Base-by-base conservation (phyloP, 2,113 vertebrate genomes). In the Neogale vison region DNA sequence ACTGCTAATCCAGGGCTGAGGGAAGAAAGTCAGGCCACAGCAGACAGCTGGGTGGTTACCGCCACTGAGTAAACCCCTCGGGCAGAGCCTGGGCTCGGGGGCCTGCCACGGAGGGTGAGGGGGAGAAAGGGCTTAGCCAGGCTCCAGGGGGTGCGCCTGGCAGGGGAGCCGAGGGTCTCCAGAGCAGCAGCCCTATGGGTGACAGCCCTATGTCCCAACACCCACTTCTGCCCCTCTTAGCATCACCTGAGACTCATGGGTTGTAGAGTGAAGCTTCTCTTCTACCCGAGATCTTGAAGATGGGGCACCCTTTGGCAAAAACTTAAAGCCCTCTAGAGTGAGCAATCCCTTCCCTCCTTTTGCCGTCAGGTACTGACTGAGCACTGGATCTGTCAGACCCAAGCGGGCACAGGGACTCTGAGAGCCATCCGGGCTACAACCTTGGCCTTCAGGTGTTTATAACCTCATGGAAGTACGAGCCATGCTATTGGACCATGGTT, bases 1-100 rank as follows among this genome's bases (percentile, higher is more conserved):
- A 98, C 98, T 98, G 98, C 98, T 98, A 98, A 99, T 99, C 98
- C 97, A 96, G 98, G 98, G 98, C 97, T 98, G 98, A 96, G 98
- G 98, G 96, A 93, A 96, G 97, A 89, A 98, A 98, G 96, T 98
- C 97, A 97, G 98, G 97, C 97, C 95, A 9, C 50, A 71, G 92
- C 96, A 83, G 97, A 26, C 39, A 1, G 39, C 69, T 42, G 98
- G 98, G 98, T 96, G 77, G 69, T 67, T 96, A 95, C 31, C 85
- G 87, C 95, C 12, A 57, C 93, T 96, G 84, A 88, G 93, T 96
- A 96, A 93, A 80, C 88, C 90, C 97, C 88, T 82, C 42, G 0
- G 93, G 96, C 95, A 96, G 47, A 89, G 90, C 80, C 83, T 18
- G 90, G 94, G 96, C 80, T 65, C 1, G 6, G 76, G 80, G 79